Conservation (phyloP, 2,797 vertebrate species). For the Iguana delicatissima region DNA sequence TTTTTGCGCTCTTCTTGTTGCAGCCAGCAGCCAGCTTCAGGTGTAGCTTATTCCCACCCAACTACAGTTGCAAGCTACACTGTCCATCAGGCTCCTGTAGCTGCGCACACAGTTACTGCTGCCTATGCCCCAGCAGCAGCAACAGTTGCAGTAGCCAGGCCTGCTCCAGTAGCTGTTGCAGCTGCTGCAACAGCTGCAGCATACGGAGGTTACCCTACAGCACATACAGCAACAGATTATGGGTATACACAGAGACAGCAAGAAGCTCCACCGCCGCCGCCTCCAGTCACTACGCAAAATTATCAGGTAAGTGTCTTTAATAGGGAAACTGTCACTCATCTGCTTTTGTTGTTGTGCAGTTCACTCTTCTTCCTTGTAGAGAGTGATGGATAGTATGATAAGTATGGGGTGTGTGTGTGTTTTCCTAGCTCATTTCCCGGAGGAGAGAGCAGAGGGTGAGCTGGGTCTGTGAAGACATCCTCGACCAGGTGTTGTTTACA, state of each 20-base stretch:
- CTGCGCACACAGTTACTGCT: conserved; percentile 94
- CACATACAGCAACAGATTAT: conserved; percentile 92
- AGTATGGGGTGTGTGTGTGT: too few species aligned
- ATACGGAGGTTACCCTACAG: conserved; percentile 93
- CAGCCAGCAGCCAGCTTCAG: conserved; percentile 95
- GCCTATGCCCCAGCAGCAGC: conserved; percentile 95
- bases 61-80: conserved; percentile 99
- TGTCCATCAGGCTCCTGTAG: conserved; percentile 96
- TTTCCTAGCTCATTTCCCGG: too few species aligned
- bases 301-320: conserved; percentile 89
- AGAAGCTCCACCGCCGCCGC: conserved; percentile 95
- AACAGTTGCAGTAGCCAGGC: conserved; percentile 92
- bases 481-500: too few species aligned
- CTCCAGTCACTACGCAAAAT: conserved; percentile 96
- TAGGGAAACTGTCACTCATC: not conserved
- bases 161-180: conserved; percentile 91
- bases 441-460: too few species aligned
- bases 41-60: conserved; percentile 97
- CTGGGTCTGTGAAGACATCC: too few species aligned
- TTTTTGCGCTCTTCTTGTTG: conserved; percentile 51
- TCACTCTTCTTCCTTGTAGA: not conserved
- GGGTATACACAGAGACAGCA: conserved; percentile 95
- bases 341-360: not conserved
- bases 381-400: not conserved
- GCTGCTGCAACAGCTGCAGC: conserved; percentile 93